Evolutionary conservation across 1,140 invertebrate genomes (phyloP), one percentile per base, ranked within the genome.

Genomic region (Hycleus cichorii): DNA sequence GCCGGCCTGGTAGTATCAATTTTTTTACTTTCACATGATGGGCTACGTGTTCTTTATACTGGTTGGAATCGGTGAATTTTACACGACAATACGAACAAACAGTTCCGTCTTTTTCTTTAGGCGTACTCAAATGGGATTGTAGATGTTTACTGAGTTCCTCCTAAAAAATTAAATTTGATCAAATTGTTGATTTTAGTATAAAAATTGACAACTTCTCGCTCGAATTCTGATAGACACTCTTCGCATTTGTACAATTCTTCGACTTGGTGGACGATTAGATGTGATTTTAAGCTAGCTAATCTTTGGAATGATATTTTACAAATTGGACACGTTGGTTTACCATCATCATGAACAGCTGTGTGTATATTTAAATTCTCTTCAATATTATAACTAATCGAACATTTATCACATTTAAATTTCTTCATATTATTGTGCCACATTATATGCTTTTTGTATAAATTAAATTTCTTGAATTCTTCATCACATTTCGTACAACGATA

Each of bases 161-260:
- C 18, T 18, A 18, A 1, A 18, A 18, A 18, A 18, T 18, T 18
- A 18, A 18, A 18, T 18, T 18, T 18, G 2, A 18, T 18, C 18
- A 18, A 18, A 12, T 12, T 12, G 18, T 18, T 18, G 18, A 18
- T 18, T 18, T 18, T 18, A 18, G 18, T 18, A 18, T 1, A 18
- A 18, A 18, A 18, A 18, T 1, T 18, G 18, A 18, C 18, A 2
- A 18, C 69, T 80, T 84, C 81, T 26, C 80, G 80, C 52, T 77
- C 74, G 73, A 88, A 88, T 64, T 84, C 82, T 59, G 86, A 83
- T 10, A 82, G 80, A 74, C 87, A 89, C 65, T 86, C 83, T 7
- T 77, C 75, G 68, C 87, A 89, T 61, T 82, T 80, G 9, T 86
- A 71, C 64, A 76, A 82, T 67, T 89, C 86, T 63, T 88, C 86